Conservation (phyloP, 2,888 invertebrate species). For the Lithosia quadra region DNA sequence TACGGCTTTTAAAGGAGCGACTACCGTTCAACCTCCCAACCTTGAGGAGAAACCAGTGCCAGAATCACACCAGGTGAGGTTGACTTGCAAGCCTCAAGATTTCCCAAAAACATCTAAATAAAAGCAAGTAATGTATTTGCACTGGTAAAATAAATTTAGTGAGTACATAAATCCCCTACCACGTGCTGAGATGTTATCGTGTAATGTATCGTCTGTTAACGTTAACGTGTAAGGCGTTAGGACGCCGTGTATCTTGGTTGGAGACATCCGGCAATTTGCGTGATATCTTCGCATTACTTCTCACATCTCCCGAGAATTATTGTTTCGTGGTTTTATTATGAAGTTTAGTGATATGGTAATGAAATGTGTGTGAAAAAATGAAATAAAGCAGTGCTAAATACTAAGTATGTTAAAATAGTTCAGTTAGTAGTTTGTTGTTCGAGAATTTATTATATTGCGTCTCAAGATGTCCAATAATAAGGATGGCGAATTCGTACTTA, state of each 20-base stretch:
- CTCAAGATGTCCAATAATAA: no score
- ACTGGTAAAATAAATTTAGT: constrained; percentile 39
- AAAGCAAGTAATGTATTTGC: background rate
- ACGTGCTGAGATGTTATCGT: constrained; percentile 47
- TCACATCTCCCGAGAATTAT: constrained; percentile 31
- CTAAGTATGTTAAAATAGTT: no score
- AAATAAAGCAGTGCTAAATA: background rate
- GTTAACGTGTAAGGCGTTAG: constrained; percentile 41
- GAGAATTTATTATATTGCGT: no score
- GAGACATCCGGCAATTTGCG: constrained; percentile 55
- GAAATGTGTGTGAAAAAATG: background rate
- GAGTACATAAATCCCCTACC: constrained; percentile 46
- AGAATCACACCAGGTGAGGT: no score
- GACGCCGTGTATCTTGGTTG: constrained; percentile 15
- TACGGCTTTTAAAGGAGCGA: no score
- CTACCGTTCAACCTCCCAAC: no score
- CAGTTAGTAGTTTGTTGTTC: no score
- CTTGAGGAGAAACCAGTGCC: no score
- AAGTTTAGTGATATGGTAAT: background rate
- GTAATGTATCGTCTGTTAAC: constrained; percentile 42
- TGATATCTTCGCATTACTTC: constrained; percentile 51
- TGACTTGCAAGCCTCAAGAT: no score
- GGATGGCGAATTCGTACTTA: no score
- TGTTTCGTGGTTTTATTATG: constrained; percentile 19
- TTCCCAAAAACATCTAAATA: background rate